Percentiles rank a stretch among this genome's conserved stretches.
Conservation (phyloP, 2,113 vertebrate species). For the Machaerirhynchus nigripectus region DNA sequence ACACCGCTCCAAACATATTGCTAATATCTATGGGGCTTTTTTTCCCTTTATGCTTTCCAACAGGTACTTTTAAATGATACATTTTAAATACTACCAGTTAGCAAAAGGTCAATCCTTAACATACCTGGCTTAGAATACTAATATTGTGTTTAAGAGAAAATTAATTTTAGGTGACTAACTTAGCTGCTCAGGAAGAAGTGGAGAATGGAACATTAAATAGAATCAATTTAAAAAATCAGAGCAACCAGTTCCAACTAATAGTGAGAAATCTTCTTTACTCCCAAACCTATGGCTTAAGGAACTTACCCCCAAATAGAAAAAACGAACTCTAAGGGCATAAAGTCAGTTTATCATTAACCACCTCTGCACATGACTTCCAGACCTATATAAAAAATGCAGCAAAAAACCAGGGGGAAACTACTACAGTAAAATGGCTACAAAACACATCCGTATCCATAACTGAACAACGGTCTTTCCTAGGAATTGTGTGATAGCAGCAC, state of each 20-base stretch:
- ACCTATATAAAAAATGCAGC: constrained; percentile 25
- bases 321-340: background rate
- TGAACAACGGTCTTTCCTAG: background rate
- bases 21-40: background rate
- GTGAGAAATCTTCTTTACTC: constrained; percentile 28
- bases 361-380: constrained; percentile 5
- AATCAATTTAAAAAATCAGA: constrained; percentile 13
- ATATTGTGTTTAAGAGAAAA: background rate
- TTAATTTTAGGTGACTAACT: constrained; percentile 13
- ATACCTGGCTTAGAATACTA: constrained; percentile 29
- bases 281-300: constrained; percentile 48
- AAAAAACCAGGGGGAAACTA: constrained; percentile 22
- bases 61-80: constrained; percentile 13
- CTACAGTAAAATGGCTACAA: constrained; percentile 19
- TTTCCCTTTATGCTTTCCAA: constrained; percentile 28
- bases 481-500: constrained; percentile 10
- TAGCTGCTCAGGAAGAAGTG: background rate
- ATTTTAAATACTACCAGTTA: constrained; percentile 35
- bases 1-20: background rate
- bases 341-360: constrained; percentile 15
- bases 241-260: constrained; percentile 15
- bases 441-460: background rate
- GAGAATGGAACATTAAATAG: background rate
- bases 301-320: background rate
- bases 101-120: constrained; percentile 29